A percentile compares a stretch with the other conserved stretches of the same genome.
These are phyloP conservation scores for Chunga burmeisteri DNA, from an alignment of 2,113 vertebrate species.

Conservation along the genomic window DNA sequence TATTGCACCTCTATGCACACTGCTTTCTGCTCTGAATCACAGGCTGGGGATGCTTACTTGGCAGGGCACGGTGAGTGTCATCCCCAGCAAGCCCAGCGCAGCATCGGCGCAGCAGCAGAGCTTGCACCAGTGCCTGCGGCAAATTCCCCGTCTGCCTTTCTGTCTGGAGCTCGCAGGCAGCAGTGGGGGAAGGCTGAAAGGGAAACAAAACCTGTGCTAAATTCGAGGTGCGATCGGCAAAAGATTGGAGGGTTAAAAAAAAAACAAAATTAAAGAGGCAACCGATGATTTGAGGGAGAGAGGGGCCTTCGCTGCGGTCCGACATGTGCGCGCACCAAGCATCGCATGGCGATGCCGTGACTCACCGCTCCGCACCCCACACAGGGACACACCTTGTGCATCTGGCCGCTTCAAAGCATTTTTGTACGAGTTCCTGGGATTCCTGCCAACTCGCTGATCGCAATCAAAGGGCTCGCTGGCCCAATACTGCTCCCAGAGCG, in stretches of 20 bases:
- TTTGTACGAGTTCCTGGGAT: slow-evolving; percentile 59
- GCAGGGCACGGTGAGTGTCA: background rate
- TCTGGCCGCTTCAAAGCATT: slow-evolving; percentile 71
- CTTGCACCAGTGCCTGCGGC: background rate
- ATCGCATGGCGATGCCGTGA: slow-evolving; percentile 19
- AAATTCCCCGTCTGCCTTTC: slow-evolving; percentile 17
- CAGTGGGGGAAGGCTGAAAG: background rate
- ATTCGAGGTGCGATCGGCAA: fast-evolving
- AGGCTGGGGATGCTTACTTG: background rate
- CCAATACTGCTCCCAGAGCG: slow-evolving; percentile 28
- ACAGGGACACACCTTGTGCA: slow-evolving; percentile 44
- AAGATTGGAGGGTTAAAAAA: fast-evolving
- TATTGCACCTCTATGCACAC: background rate
- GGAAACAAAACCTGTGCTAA: fast-evolving
- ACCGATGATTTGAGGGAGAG: background rate
- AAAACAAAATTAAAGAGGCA: background rate
- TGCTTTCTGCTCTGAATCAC: background rate
- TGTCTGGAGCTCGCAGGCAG: background rate
- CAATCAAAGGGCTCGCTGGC: slow-evolving; percentile 59
- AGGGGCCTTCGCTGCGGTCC: background rate
- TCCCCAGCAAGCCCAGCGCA: background rate
- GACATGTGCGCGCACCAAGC: background rate
- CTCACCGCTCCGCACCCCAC: slow-evolving; percentile 54
- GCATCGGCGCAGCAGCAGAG: background rate
- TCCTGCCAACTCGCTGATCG: slow-evolving; percentile 55